Evolutionary conservation across 2,113 vertebrate genomes (phyloP).

Genomic region (Stigmatopora argus): DNA sequence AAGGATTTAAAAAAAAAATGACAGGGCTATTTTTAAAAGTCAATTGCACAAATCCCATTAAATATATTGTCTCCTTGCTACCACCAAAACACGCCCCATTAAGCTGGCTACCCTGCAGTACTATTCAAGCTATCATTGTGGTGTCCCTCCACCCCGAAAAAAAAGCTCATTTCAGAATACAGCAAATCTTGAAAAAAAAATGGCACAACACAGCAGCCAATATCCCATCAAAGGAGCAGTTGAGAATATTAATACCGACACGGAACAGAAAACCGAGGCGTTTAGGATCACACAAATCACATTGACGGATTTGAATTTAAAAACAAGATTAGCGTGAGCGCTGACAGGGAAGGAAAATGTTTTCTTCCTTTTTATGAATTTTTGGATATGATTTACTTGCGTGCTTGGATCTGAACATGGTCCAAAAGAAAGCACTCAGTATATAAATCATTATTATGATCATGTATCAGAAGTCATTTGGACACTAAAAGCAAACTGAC

Average conservation of each 20-base stretch:
- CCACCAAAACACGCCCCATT: constrained; percentile 14
- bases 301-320: constrained; percentile 60
- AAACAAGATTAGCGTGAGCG: constrained; percentile 67
- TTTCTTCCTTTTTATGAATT: constrained; percentile 4
- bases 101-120: constrained; percentile 32
- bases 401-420: constrained; percentile 8
- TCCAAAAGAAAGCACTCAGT: background rate
- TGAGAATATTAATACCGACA: constrained; percentile 66
- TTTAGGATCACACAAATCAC: constrained; percentile 66
- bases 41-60: constrained; percentile 27
- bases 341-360: constrained; percentile 52
- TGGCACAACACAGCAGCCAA: constrained; percentile 53
- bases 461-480: background rate
- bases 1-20: background rate
- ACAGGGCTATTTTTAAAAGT: constrained; percentile 5
- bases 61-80: constrained; percentile 19
- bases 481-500: background rate
- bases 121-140: constrained; percentile 33
- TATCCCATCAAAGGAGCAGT: constrained; percentile 66
- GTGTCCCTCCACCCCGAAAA: constrained; percentile 25
- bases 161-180: constrained; percentile 19
- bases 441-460: background rate
- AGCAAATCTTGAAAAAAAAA: constrained; percentile 46
- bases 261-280: constrained; percentile 68
- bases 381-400: background rate